Base-by-base conservation (phyloP, 2,888 invertebrate species). In the Drosophila paramelanica region DNA sequence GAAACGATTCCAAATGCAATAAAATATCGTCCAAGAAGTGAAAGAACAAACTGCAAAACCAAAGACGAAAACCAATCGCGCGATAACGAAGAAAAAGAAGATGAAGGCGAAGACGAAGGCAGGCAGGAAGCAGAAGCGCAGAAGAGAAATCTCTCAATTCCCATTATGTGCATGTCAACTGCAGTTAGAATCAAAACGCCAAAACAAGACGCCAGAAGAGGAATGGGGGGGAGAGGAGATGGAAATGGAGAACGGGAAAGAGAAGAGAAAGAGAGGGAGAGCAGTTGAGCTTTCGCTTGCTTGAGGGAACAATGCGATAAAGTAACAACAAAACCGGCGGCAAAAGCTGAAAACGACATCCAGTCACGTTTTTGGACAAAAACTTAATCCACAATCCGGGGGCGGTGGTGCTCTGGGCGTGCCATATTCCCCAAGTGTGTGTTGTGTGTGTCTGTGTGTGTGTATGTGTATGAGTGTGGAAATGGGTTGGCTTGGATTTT, bases 81-180 rank as follows among this genome's bases (percentile, higher is more conserved):
- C 67, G 81, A 86, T 87, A 89, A 83, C 75, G 66, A 68, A 65
- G 49, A 52, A 45, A 25, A 36, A 25, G 45, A 25, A 42, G 53
- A 14, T 41, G 23, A 8, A 50, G 41, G 10, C n/a, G 25, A 8
- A 52, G 41, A 11, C n/a, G 25, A 27, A 62, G 20, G 33, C 45
- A 57, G 43, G 46, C 49, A 61, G 45, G 45, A 4, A 53, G 20
- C 41, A 47, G 53, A 46, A 59, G 58, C 52, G 58, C 55, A 72
- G 60, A 77, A 81, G 69, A 78, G 67, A 79, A 87, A 89, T 87
- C 85, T 89, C 85, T 81, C 85, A 89, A 86, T 87, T 87, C 85
- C 86, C 82, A 87, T 87, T 89, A 87, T 87, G 88, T 89, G 86
- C 86, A 89, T 87, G 86, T 87, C 86, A 87, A 85, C 88, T 88